Conservation (phyloP, 1,140 invertebrate species). For the Ostrea edulis region DNA sequence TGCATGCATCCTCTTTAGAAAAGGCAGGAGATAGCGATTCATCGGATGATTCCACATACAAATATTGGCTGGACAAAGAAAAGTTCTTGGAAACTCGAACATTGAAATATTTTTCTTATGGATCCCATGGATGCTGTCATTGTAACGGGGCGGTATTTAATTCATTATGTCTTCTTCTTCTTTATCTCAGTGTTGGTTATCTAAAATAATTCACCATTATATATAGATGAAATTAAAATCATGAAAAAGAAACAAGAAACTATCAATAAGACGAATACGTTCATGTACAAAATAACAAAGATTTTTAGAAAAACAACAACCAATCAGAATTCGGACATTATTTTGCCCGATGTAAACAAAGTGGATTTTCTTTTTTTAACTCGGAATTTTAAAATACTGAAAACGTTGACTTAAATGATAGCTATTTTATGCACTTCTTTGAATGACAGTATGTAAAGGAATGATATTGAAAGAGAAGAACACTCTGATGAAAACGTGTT, state of each 20-base stretch:
- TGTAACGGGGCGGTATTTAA: not conserved
- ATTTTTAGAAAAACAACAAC: not conserved
- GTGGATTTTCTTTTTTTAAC: slow-evolving; percentile 25
- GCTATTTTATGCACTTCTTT: not conserved
- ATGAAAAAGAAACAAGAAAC: not conserved
- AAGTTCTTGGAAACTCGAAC: slow-evolving; percentile 44
- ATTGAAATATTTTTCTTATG: slow-evolving; percentile 12
- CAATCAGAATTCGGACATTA: slow-evolving; percentile 33
- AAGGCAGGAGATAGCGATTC: not conserved
- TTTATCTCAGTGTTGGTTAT: no score
- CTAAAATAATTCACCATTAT: not conserved
- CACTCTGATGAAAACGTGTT: not conserved
- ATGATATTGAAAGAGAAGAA: not conserved
- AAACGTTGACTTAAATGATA: not conserved
- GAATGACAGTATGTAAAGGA: not conserved
- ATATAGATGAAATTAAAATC: not conserved
- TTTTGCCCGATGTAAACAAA: slow-evolving; percentile 58
- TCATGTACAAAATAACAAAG: not conserved
- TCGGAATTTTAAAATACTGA: not conserved
- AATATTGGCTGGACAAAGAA: slow-evolving; percentile 40
- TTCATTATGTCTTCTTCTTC: not conserved
- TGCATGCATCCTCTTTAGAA: not conserved
- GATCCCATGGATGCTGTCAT: not conserved
- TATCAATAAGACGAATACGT: not conserved
- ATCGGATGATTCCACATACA: slow-evolving; percentile 17